Evolutionary conservation across 1,140 invertebrate species (phyloP), one percentile per base, ranked within the genome.

Genomic region (Laupala kohalensis): DNA sequence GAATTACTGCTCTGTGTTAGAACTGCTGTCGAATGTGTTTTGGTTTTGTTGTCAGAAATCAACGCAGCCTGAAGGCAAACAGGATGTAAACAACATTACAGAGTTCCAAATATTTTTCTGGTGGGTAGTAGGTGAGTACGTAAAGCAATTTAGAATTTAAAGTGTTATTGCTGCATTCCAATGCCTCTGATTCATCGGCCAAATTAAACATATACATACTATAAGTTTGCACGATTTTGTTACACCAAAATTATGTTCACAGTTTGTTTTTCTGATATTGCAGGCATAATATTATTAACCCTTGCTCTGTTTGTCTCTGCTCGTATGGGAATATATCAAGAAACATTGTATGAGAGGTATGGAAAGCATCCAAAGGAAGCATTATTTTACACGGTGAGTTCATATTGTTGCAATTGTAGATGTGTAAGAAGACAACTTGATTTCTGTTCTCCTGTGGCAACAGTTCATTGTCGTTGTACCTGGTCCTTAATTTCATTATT

Each of bases 341-440:
- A 99, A 83, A 87, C 87, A 9, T 81, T 99, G 5, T 95, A 96
- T 78, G 83, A 83, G 72, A 87, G 88, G 71, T 90, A 92, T 82
- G 97, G 97, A 69, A 99, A 98, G 83, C 91, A 97, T 85, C 93
- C 97, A 0, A 86, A 88, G 75, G 97, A 99, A 83, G 94, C 96
- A 19, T 82, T 99, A 13, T 99, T 91, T 82, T 99, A 93, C 78
- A 96, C 94, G 74, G 87, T 88, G 81, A 80, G 79, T 77, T 25
- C 5, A 28, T 1, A 62, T 62, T 62, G 37, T 62, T 12, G 9
- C n/a, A n/a, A n/a, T n/a, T n/a, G n/a, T n/a, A n/a, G n/a, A n/a
- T n/a, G n/a, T n/a, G n/a, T n/a, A n/a, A n/a, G n/a, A n/a, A n/a
- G n/a, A n/a, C n/a, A n/a, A n/a, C n/a, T n/a, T n/a, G n/a, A n/a